Evolutionary conservation across 2,888 invertebrate species (phyloP).

Genomic region (Idaea aversata): DNA sequence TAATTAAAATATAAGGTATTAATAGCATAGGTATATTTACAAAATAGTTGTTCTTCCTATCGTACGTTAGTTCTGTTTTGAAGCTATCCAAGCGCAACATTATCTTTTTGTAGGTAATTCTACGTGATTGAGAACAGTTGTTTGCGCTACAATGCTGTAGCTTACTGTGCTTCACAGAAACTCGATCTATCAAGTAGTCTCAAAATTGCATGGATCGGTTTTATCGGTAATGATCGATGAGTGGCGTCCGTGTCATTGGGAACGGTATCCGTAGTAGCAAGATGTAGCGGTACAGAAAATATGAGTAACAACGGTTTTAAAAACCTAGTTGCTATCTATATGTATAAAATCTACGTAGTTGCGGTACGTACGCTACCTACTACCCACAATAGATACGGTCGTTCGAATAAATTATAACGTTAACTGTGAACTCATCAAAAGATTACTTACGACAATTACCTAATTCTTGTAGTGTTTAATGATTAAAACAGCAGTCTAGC

Average conservation of each 20-base stretch:
- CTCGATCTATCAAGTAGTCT: constrained; percentile 27
- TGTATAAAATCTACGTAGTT: constrained; percentile 1
- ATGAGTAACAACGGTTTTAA: constrained; percentile 47
- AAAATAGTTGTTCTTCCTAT: constrained; percentile 3
- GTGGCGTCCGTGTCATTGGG: constrained; percentile 46
- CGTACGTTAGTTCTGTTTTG: not conserved
- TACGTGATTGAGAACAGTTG: constrained; percentile 17
- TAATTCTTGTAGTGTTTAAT: too few relatives aligned
- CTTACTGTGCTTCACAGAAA: constrained; percentile 27
- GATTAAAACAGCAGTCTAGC: too few relatives aligned
- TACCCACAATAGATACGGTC: too few relatives aligned
- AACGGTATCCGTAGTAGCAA: constrained; percentile 64
- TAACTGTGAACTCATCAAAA: too few relatives aligned
- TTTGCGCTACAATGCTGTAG: constrained; percentile 11
- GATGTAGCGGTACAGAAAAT: constrained; percentile 53
- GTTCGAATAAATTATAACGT: too few relatives aligned
- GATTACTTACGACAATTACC: too few relatives aligned
- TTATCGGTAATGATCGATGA: constrained; percentile 57
- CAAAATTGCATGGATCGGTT: constrained; percentile 47
- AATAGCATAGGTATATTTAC: not conserved
- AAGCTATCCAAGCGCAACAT: not conserved
- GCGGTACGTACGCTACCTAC: too few relatives aligned
- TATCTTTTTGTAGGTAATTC: not conserved
- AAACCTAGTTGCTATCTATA: constrained; percentile 34
- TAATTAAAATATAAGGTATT: too few relatives aligned